A percentile compares a stretch with the other conserved stretches of the same genome.
Conservation (phyloP, 2,113 vertebrate species). For the Oophaga pumilio region DNA sequence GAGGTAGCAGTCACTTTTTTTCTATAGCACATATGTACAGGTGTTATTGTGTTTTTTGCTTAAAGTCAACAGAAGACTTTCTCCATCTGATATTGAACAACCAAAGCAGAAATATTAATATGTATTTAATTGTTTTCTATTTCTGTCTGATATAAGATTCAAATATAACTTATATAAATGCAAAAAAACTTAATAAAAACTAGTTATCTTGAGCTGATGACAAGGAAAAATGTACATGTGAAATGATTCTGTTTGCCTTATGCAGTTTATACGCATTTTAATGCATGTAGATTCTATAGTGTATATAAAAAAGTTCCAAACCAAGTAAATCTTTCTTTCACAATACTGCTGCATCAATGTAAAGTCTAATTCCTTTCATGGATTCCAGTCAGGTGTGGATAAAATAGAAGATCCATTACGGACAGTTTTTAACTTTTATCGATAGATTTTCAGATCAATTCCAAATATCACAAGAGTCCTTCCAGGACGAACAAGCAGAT, state of each 20-base stretch:
- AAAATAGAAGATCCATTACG: not conserved
- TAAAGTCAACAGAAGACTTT: no score
- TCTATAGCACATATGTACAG: no score
- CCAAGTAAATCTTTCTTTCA: not conserved
- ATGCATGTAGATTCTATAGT: not conserved
- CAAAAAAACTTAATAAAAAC: conserved; percentile 1
- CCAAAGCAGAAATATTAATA: not conserved
- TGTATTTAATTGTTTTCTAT: not conserved
- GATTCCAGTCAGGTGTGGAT: not conserved
- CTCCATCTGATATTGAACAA: not conserved
- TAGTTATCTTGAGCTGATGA: no score
- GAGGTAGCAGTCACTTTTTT: no score
- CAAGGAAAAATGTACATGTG: not conserved
- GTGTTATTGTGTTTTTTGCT: no score
- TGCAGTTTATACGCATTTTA: not conserved
- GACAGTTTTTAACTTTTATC: not conserved
- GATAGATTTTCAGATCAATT: not conserved
- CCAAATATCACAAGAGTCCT: not conserved
- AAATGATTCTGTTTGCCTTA: conserved; percentile 18
- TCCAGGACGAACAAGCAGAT: not conserved
- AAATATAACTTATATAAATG: not conserved
- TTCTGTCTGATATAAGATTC: not conserved
- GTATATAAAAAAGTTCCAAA: not conserved
- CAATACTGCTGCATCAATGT: not conserved
- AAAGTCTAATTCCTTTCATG: not conserved